phyloP scores from a whole-genome alignment of 2,888 invertebrate species.

The Rutpela maculata region DNA sequence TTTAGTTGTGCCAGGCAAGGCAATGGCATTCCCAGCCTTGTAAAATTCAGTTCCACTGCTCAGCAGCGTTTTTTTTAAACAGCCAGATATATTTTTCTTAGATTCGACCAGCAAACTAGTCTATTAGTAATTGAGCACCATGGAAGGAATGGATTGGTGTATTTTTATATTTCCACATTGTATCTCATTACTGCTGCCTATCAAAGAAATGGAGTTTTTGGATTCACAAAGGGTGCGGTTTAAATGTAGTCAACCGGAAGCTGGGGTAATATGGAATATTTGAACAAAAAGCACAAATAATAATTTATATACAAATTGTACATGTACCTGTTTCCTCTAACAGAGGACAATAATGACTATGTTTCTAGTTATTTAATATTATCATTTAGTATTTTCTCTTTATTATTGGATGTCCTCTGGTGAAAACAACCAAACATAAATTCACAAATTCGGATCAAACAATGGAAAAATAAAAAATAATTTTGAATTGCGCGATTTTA shows the following conservation, averaged over 20 bases:
- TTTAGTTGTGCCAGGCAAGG: conserved; percentile 63
- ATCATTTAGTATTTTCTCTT: no score
- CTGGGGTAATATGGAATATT: no score
- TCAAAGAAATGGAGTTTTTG: conserved; percentile 23
- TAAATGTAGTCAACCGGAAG: not conserved
- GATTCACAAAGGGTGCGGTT: conserved; percentile 22
- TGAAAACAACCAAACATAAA: no score
- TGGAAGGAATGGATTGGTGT: conserved; percentile 80
- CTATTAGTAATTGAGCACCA: conserved; percentile 78
- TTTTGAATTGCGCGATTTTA: no score
- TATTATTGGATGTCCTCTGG: no score
- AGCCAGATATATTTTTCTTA: conserved; percentile 44
- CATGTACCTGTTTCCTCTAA: no score
- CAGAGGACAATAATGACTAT: no score
- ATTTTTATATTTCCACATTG: conserved; percentile 18
- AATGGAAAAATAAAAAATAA: no score
- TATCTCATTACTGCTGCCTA: conserved; percentile 50
- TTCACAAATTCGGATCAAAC: no score
- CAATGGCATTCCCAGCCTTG: conserved; percentile 64
- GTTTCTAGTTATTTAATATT: no score
- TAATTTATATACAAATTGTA: no score
- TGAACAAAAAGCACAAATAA: no score
- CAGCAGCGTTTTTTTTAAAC: conserved; percentile 59
- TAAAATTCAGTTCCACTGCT: conserved; percentile 66
- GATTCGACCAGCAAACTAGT: conserved; percentile 57